These are phyloP conservation scores for Distichodus sexfasciatus DNA, from an alignment of 2,797 vertebrate genomes.

Conservation along the genomic window DNA sequence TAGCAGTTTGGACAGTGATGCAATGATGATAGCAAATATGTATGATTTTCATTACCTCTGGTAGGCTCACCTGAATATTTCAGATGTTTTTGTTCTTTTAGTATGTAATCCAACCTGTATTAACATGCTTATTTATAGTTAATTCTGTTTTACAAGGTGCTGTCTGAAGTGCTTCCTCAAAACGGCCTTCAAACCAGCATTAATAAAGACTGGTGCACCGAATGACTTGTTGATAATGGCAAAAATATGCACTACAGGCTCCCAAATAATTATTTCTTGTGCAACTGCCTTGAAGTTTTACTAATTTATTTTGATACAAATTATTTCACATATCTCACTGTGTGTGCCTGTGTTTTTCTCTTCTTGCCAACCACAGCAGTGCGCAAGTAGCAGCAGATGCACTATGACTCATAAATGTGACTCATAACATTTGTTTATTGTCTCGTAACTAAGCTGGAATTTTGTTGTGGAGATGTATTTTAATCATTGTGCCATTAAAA, in stretches of 20 bases:
- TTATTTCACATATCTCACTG: too few relatives aligned
- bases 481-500: too few relatives aligned
- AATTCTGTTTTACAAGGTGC: background rate
- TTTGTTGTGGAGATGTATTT: background rate
- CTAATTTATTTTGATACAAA: too few relatives aligned
- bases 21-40: too few relatives aligned
- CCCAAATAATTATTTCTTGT: too few relatives aligned
- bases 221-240: too few relatives aligned
- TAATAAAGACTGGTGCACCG: slow-evolving; percentile 2
- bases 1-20: too few relatives aligned
- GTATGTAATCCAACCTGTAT: background rate
- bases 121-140: background rate
- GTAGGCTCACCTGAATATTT: too few relatives aligned
- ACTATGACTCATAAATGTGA: background rate
- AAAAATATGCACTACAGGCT: too few relatives aligned
- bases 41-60: too few relatives aligned
- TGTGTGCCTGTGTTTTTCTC: background rate
- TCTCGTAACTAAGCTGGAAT: background rate
- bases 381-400: background rate
- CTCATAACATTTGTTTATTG: background rate
- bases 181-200: background rate
- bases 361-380: background rate
- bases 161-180: background rate
- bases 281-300: too few relatives aligned
- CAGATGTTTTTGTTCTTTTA: too few relatives aligned